These are phyloP conservation scores for Haemorhous mexicanus DNA, from an alignment of 2,113 vertebrate genomes.

Conservation along the genomic window DNA sequence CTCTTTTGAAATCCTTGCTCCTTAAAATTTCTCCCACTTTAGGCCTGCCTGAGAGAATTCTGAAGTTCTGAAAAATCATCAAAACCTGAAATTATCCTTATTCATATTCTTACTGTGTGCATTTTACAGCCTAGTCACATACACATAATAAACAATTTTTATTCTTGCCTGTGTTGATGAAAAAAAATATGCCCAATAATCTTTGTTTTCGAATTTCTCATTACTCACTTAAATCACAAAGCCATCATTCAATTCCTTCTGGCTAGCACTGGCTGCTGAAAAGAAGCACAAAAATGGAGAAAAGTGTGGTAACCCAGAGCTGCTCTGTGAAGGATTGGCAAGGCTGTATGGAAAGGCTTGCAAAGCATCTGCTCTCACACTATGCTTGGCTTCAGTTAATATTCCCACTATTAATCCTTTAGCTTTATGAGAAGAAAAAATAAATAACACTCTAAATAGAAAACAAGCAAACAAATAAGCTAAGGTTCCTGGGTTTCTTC, in stretches of 20 bases:
- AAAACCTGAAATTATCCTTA: not conserved
- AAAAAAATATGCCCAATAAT: not conserved
- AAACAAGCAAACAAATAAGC: constrained; percentile 49
- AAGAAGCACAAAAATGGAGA: not conserved
- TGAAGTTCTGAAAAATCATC: not conserved
- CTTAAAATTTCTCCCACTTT: not conserved
- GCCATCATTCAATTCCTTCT: not conserved
- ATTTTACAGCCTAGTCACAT: not conserved
- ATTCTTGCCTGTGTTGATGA: not conserved
- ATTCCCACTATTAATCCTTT: constrained; percentile 32
- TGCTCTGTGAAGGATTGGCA: constrained; percentile 27
- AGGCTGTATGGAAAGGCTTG: constrained; percentile 8
- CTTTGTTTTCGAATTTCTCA: not conserved
- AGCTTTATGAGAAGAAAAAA: constrained; percentile 39
- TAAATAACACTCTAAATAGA: constrained; percentile 13
- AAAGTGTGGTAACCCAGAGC: not conserved
- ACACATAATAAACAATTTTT: not conserved
- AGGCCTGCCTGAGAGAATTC: not conserved
- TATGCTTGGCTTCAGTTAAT: constrained; percentile 36
- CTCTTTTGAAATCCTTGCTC: not conserved
- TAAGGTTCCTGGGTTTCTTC: constrained; percentile 2
- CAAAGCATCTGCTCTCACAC: constrained; percentile 54
- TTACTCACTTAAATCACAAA: constrained; percentile 19
- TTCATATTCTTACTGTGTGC: not conserved
- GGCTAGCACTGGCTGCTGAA: not conserved